Evolutionary conservation across 2,113 vertebrate genomes (phyloP), one percentile per base, ranked within the genome.

Genomic region (Ovis canadensis): DNA sequence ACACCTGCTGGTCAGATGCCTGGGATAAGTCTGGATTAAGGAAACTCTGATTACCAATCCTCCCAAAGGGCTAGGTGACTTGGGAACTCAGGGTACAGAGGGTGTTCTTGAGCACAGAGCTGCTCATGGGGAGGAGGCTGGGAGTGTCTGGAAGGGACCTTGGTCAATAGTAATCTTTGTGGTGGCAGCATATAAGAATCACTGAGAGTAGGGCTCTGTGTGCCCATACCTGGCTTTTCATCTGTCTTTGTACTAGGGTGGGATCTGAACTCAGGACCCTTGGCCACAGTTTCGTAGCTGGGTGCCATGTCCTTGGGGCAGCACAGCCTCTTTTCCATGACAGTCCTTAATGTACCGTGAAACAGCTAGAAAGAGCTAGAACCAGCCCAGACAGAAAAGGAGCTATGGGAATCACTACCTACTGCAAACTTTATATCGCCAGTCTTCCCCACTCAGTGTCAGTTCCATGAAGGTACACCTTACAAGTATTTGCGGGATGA

Each of bases 1-100:
- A 96, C 97, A 91, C 98, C 97, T 77, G 92, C 98, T 96, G 91
- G 94, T 97, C 96, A 98, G 96, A 92, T 94, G 97, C 97, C 84
- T 96, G 60, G 92, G 92, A 97, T 95, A 93, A 97, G 78, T 71
- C 54, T 85, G 98, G 97, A 97, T 97, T 98, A 98, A 96, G 97
- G 91, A 78, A 97, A 97, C 88, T 97, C 93, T 67, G 95, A 92
- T 97, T 59, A 96, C 91, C 77, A 71, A 11, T 97, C 92, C 98
- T 91, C 88, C 74, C 93, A 33, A 71, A 95, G 98, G 45, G 54
- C 71, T 31, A 77, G 90, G 52, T 16, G 90, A 43, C 54, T 97
- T 50, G 88, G 96, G 48, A 94, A 86, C n/a, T 71, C 33, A 55
- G 86, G 87, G 12, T 14, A 7, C 1, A 23, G 85, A 54, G 23